Conservation (phyloP, 2,797 vertebrate species). For the Fistularia tabacaria region DNA sequence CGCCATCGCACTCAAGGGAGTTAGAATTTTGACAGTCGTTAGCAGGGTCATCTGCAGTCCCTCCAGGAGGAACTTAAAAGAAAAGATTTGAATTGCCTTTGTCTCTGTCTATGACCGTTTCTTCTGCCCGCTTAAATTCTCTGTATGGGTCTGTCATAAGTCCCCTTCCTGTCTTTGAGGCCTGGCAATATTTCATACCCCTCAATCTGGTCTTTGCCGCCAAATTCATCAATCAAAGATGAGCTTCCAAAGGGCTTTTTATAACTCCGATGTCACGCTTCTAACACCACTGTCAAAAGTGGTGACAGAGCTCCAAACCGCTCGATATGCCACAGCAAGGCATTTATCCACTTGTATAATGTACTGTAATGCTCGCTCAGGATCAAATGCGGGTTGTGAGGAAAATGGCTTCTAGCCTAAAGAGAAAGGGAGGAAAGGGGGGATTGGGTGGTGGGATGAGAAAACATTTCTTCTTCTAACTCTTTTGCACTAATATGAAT, state of each 20-base stretch:
- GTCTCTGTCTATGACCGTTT: slow-evolving; percentile 39
- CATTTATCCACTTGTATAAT: slow-evolving; percentile 68
- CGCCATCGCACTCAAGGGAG: slow-evolving; percentile 58
- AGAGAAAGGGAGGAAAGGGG: slow-evolving; percentile 29
- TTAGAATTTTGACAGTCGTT: slow-evolving; percentile 63
- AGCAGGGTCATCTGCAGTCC: slow-evolving; percentile 67
- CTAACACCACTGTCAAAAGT: slow-evolving; percentile 65
- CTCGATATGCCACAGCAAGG: slow-evolving; percentile 52
- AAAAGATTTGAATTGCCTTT: slow-evolving; percentile 63
- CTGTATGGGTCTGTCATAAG: slow-evolving; percentile 55
- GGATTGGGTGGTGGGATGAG: slow-evolving; percentile 14
- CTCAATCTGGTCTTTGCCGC: slow-evolving; percentile 46
- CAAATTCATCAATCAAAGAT: slow-evolving; percentile 61
- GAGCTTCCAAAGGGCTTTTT: slow-evolving; percentile 57
- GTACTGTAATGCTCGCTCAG: slow-evolving; percentile 47
- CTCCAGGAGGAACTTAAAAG: slow-evolving; percentile 60
- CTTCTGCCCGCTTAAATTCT: slow-evolving; percentile 42
- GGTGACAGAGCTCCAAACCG: slow-evolving; percentile 50
- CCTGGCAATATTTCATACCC: slow-evolving; percentile 44
- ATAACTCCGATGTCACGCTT: slow-evolving; percentile 66
- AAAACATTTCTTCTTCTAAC: slow-evolving; percentile 64
- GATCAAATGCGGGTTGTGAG: slow-evolving; percentile 57
- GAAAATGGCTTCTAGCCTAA: slow-evolving; percentile 67
- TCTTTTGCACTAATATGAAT: slow-evolving; percentile 73
- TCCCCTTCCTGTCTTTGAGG: slow-evolving; percentile 64